Conservation (phyloP, 2,888 invertebrate species). For the Eugnorisma glareosa region DNA sequence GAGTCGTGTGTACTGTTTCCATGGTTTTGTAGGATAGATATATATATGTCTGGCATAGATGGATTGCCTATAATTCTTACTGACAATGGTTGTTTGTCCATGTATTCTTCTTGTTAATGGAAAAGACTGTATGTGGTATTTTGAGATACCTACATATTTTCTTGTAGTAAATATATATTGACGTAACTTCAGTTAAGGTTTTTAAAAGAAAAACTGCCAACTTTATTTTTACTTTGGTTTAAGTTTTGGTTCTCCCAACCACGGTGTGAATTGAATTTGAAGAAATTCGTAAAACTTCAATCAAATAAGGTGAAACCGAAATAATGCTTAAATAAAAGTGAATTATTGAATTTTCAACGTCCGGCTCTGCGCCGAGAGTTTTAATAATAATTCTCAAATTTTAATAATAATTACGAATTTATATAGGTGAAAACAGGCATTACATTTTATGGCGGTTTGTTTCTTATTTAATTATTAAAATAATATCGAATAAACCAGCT, state of each 20-base stretch:
- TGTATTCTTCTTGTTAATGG: not conserved
- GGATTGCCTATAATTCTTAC: slow-evolving; percentile 49
- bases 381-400: too few relatives aligned
- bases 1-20: slow-evolving; percentile 20
- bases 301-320: not conserved
- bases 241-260: not conserved
- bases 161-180: not conserved
- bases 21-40: slow-evolving; percentile 54
- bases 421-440: not conserved
- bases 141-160: not conserved
- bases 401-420: not conserved
- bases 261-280: not conserved
- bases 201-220: not conserved
- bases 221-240: not conserved
- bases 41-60: slow-evolving; percentile 49
- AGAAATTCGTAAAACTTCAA: not conserved
- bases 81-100: slow-evolving; percentile 21
- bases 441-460: not conserved
- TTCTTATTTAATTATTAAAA: not conserved
- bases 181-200: not conserved
- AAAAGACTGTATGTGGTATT: not conserved
- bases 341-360: not conserved
- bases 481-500: not conserved
- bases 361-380: not conserved
- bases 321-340: not conserved